These are phyloP conservation scores for Psittacula echo DNA, from an alignment of 2,797 vertebrate genomes.

Conservation along the genomic window DNA sequence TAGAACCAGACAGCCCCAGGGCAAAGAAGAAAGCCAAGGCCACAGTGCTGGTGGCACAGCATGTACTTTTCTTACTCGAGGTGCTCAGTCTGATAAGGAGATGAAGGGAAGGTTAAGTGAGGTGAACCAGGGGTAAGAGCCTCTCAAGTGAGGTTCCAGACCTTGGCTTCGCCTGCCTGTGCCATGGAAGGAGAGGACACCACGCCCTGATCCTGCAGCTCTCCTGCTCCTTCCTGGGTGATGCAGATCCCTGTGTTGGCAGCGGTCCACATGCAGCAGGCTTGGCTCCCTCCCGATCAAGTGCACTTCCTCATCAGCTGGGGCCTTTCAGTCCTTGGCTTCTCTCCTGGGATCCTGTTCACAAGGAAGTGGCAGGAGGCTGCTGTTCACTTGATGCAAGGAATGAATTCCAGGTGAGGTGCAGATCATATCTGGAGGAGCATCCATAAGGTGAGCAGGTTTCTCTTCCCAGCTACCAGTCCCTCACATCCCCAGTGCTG, in stretches of 20 bases:
- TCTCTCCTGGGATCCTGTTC: background rate
- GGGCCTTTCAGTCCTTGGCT: background rate
- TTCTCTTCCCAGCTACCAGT: fast-evolving
- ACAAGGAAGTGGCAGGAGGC: fast-evolving
- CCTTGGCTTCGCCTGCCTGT: background rate
- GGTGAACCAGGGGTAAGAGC: background rate
- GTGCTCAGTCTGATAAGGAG: background rate
- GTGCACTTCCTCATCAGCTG: background rate
- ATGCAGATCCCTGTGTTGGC: fast-evolving
- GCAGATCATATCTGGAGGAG: background rate
- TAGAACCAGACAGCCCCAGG: background rate
- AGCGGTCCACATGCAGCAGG: background rate
- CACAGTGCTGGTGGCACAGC: background rate
- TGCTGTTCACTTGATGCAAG: fast-evolving
- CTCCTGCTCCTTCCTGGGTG: background rate
- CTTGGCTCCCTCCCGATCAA: fast-evolving
- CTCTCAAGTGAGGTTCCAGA: background rate
- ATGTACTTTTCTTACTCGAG: background rate
- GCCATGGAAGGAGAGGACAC: background rate
- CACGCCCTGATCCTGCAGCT: fast-evolving
- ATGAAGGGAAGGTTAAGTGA: background rate
- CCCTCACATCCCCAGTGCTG: background rate
- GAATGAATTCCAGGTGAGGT: background rate
- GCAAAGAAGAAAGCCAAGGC: background rate
- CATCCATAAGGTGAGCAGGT: fast-evolving